Percentiles rank a stretch among this genome's conserved stretches.
Conservation (phyloP, 2,888 invertebrate species). For the Hoplodrina ambigua region DNA sequence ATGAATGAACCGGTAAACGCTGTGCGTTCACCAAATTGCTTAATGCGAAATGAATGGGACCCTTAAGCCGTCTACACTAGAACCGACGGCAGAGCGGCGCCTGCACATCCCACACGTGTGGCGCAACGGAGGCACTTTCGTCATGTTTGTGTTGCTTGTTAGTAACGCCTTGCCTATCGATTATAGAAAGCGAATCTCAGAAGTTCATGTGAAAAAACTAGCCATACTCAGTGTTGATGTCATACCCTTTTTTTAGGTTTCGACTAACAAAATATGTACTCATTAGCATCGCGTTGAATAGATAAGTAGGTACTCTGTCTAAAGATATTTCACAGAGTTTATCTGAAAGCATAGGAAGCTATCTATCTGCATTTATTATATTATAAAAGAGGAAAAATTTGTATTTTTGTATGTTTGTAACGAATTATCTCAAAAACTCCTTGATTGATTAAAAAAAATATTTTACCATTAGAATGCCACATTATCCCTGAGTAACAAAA, state of each 20-base stretch:
- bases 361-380: conserved; percentile 11
- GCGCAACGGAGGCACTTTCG: conserved; percentile 89
- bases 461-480: too few relatives aligned
- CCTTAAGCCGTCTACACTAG: conserved; percentile 81
- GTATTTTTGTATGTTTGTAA: too few relatives aligned
- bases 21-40: conserved; percentile 88
- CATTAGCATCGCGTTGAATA: conserved; percentile 64
- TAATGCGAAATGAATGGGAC: conserved; percentile 89
- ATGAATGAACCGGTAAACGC: conserved; percentile 88
- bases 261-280: conserved; percentile 56
- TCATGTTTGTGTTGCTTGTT: conserved; percentile 86
- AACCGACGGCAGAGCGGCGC: conserved; percentile 81
- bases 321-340: conserved; percentile 53
- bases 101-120: conserved; percentile 89
- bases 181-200: conserved; percentile 83
- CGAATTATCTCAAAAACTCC: too few relatives aligned
- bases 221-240: conserved; percentile 70
- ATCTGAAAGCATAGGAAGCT: conserved; percentile 60
- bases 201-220: conserved; percentile 69
- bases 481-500: too few relatives aligned
- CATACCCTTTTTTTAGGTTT: conserved; percentile 67
- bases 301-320: conserved; percentile 38
- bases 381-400: too few relatives aligned
- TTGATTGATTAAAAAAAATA: too few relatives aligned
- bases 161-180: conserved; percentile 81